Percentiles rank a stretch among this genome's conserved stretches.
phyloP scores from a whole-genome alignment of 2,113 vertebrate species.

The Ailurus styani region DNA sequence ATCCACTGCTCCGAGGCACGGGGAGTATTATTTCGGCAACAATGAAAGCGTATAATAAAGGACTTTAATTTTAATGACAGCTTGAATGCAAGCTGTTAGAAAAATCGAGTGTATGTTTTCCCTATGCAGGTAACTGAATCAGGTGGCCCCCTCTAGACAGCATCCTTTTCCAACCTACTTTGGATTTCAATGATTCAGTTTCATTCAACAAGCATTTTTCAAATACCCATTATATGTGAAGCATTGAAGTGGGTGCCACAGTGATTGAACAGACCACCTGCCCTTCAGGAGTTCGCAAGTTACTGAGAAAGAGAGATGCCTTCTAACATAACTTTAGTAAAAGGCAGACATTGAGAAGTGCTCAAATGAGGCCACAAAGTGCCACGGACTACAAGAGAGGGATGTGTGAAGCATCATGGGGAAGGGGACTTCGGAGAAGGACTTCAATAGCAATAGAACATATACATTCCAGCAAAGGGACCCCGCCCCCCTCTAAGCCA shows the following conservation, averaged over 20 bases:
- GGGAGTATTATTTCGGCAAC: conserved; percentile 58
- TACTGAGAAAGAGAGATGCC: not conserved
- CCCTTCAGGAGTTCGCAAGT: not conserved
- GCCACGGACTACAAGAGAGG: not conserved
- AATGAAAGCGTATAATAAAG: conserved; percentile 61
- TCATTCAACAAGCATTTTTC: conserved; percentile 33
- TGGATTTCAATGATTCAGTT: conserved; percentile 56
- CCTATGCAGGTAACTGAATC: conserved; percentile 44
- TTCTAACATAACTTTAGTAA: not conserved
- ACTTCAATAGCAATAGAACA: not conserved
- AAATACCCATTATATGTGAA: not conserved
- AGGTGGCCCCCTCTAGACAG: not conserved
- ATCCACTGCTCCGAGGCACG: conserved; percentile 57
- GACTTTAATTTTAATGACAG: conserved; percentile 68
- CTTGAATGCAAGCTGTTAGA: conserved; percentile 61
- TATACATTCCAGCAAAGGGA: not conserved
- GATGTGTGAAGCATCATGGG: not conserved
- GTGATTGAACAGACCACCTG: not conserved
- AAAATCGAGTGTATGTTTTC: conserved; percentile 35
- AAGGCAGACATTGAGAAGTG: not conserved
- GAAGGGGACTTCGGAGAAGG: not conserved
- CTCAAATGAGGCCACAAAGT: not conserved
- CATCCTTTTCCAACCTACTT: conserved; percentile 48
- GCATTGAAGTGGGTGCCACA: not conserved
- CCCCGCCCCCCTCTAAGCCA: not conserved